Evolutionary conservation across 53 echinoderm and acorn worm species (phyloP).

Genomic region (Glandiceps talaboti): DNA sequence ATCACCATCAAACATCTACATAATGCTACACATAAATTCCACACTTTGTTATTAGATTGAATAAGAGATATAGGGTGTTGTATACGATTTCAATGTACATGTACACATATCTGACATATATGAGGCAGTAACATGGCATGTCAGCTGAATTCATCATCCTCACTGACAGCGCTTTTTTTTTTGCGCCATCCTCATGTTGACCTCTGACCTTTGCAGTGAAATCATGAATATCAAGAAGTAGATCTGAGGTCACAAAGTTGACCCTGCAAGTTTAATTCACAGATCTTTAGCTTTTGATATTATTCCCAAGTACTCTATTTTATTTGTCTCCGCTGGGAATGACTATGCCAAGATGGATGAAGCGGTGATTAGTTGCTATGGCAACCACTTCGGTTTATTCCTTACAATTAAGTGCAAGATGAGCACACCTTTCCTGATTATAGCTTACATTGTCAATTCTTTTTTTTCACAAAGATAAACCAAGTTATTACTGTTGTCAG

Average conservation of each 20-base stretch:
- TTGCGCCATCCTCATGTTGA: not conserved
- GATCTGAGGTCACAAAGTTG: not conserved
- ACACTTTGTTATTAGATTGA: no score
- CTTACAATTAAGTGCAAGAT: no score
- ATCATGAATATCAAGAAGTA: not conserved
- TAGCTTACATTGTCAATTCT: no score
- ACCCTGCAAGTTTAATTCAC: not conserved
- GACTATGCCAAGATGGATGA: not conserved
- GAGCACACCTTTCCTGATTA: no score
- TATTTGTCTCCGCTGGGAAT: not conserved
- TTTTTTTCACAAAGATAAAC: no score
- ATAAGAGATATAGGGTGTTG: no score
- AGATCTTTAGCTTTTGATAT: not conserved
- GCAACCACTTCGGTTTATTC: conserved; percentile 16
- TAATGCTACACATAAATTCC: no score
- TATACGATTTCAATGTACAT: no score
- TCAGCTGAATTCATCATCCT: not conserved
- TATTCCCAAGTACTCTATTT: not conserved
- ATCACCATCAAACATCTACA: no score
- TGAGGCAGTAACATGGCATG: not conserved
- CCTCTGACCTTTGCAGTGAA: not conserved
- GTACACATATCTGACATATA: no score
- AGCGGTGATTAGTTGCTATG: conserved; percentile 25
- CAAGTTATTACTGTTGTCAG: no score
- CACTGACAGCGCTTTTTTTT: not conserved